Conservation (phyloP, 23 tunicate genomes). For the Styela clava region DNA sequence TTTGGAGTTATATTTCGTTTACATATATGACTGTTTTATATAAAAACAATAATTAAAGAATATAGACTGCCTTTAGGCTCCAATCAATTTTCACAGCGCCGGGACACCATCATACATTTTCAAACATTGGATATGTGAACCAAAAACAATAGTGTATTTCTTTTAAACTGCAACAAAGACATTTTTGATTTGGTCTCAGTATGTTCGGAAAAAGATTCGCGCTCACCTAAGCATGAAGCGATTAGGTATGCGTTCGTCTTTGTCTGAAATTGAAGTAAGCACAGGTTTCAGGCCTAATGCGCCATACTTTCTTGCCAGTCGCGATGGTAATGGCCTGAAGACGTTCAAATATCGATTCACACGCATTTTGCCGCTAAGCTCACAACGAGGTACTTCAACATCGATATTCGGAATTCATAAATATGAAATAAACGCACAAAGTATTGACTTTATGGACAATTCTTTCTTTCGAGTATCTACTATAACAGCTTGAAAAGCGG, state of each 20-base stretch:
- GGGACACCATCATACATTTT: too few relatives aligned
- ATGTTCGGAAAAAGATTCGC: constrained; percentile 5
- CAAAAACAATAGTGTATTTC: too few relatives aligned
- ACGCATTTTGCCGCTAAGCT: constrained; percentile 22
- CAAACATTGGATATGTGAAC: too few relatives aligned
- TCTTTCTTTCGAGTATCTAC: constrained; percentile 5
- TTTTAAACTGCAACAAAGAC: too few relatives aligned
- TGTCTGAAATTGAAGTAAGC: background rate
- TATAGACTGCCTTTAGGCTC: too few relatives aligned
- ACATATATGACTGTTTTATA: too few relatives aligned
- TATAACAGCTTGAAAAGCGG: background rate
- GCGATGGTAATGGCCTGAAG: constrained; percentile 15
- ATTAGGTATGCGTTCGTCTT: constrained; percentile 13
- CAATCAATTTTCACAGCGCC: too few relatives aligned
- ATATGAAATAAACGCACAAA: background rate
- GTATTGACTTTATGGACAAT: constrained; percentile 11
- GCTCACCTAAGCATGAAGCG: constrained; percentile 33
- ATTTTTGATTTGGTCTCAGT: background rate
- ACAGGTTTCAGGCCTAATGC: background rate
- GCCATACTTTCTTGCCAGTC: background rate
- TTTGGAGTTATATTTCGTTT: too few relatives aligned
- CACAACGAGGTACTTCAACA: background rate
- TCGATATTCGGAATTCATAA: background rate
- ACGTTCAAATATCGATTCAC: constrained; percentile 28
- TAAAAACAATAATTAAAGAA: too few relatives aligned